phyloP scores from a whole-genome alignment of 1,140 invertebrate genomes.

The Macrostomum lignano region DNA sequence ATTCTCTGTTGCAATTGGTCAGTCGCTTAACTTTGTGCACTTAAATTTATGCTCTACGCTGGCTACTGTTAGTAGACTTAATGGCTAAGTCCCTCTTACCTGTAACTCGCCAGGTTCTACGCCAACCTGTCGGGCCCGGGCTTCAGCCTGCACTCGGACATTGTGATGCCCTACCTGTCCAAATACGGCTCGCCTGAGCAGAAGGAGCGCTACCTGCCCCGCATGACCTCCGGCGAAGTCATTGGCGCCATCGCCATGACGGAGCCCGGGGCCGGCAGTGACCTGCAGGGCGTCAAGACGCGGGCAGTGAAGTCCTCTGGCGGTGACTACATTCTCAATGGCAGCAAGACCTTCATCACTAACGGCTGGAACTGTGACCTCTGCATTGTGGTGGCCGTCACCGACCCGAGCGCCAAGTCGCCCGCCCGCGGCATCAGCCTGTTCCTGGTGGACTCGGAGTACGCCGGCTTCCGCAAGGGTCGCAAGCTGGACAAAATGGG shows the following conservation, averaged over 20 bases:
- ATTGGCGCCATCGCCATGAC: slow-evolving; percentile 31
- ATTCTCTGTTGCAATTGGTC: too few species aligned
- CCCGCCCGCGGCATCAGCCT: slow-evolving; percentile 29
- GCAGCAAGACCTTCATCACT: slow-evolving; percentile 29
- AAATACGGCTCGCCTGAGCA: slow-evolving; percentile 29
- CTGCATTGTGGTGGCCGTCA: slow-evolving; percentile 30
- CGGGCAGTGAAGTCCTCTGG: slow-evolving; percentile 27
- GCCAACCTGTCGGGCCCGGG: slow-evolving; percentile 26
- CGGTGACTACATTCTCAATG: slow-evolving; percentile 30
- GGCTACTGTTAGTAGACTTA: too few species aligned
- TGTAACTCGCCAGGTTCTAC: slow-evolving; percentile 27
- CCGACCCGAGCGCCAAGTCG: slow-evolving; percentile 25
- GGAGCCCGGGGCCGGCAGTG: slow-evolving; percentile 30
- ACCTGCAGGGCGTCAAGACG: slow-evolving; percentile 29
- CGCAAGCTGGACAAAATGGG: slow-evolving; percentile 29
- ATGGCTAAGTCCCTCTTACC: too few species aligned
- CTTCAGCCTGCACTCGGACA: slow-evolving; percentile 29
- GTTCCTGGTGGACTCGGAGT: slow-evolving; percentile 29
- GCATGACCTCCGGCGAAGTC: slow-evolving; percentile 24
- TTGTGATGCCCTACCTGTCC: slow-evolving; percentile 30
- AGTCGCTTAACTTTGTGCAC: too few species aligned
- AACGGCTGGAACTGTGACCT: slow-evolving; percentile 29
- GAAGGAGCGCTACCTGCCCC: slow-evolving; percentile 26
- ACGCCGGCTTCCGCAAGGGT: slow-evolving; percentile 29
- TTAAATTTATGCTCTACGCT: too few species aligned